Evolutionary conservation across 2,888 invertebrate genomes (phyloP).

Genomic region (Megaustenia siamemsis): DNA sequence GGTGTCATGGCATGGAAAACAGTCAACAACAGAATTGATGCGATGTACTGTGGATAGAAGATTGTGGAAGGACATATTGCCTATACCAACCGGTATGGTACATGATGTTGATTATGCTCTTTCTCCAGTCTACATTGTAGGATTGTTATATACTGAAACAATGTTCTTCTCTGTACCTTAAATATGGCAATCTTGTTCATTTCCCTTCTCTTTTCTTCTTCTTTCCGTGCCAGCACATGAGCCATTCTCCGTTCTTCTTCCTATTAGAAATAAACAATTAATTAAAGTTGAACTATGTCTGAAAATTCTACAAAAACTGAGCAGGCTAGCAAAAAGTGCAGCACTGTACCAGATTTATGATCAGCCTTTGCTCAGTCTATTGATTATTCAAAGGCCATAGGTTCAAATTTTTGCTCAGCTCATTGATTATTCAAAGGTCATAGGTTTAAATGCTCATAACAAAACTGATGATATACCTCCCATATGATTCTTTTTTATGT

Average conservation of each 20-base stretch:
- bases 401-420: not conserved
- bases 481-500: too few relatives aligned
- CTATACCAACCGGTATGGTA: too few relatives aligned
- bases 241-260: constrained; percentile 79
- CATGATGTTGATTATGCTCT: not conserved
- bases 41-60: too few relatives aligned
- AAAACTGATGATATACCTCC: too few relatives aligned
- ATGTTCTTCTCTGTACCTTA: constrained; percentile 67
- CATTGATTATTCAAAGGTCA: too few relatives aligned
- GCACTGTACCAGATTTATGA: not conserved
- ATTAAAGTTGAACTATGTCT: not conserved
- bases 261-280: constrained; percentile 59
- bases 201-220: constrained; percentile 78
- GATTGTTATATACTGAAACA: not conserved
- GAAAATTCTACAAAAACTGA: not conserved
- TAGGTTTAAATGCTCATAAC: too few relatives aligned
- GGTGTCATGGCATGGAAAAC: too few relatives aligned
- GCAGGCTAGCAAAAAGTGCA: not conserved
- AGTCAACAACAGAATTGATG: too few relatives aligned
- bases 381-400: too few relatives aligned
- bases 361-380: not conserved
- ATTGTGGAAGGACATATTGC: too few relatives aligned
- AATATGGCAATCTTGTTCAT: constrained; percentile 75
- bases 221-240: constrained; percentile 77
- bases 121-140: too few relatives aligned